phyloP scores from a whole-genome alignment of 2,113 vertebrate species.

The Corythoichthys haematopterus region DNA sequence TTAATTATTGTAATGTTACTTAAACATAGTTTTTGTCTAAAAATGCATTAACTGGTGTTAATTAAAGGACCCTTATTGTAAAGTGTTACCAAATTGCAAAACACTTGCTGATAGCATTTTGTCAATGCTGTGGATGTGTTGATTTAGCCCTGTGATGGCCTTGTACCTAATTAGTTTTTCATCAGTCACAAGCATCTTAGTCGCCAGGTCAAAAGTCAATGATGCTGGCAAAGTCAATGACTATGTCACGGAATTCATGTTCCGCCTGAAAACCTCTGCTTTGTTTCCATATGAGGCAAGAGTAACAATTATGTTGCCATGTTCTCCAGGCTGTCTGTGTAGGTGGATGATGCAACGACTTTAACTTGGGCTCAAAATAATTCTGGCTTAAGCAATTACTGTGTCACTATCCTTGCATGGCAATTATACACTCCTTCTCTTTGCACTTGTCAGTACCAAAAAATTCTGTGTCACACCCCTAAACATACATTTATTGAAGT shows the following conservation, averaged over 20 bases:
- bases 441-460: constrained; percentile 11
- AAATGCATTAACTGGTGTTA: too few species aligned
- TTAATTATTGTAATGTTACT: too few species aligned
- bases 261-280: constrained; percentile 13
- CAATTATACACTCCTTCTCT: constrained; percentile 45
- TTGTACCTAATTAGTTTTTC: constrained; percentile 50
- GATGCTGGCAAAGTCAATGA: constrained; percentile 44
- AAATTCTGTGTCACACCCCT: constrained; percentile 13
- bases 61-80: too few species aligned
- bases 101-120: constrained; percentile 24
- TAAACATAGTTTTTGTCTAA: too few species aligned
- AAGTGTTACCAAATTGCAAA: constrained; percentile 3
- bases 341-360: constrained; percentile 44
- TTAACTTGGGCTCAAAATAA: constrained; percentile 56
- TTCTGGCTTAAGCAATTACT: constrained; percentile 53
- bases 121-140: constrained; percentile 49
- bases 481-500: constrained; percentile 18
- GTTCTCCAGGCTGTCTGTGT: constrained; percentile 28
- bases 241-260: constrained; percentile 33
- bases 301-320: constrained; percentile 22
- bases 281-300: constrained; percentile 14
- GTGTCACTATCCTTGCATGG: constrained; percentile 44
- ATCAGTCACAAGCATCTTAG: constrained; percentile 36
- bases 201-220: constrained; percentile 35
- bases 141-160: constrained; percentile 43